These are phyloP conservation scores for Mormyrops attenuatus DNA, from an alignment of 2,797 vertebrate genomes.

Conservation along the genomic window DNA sequence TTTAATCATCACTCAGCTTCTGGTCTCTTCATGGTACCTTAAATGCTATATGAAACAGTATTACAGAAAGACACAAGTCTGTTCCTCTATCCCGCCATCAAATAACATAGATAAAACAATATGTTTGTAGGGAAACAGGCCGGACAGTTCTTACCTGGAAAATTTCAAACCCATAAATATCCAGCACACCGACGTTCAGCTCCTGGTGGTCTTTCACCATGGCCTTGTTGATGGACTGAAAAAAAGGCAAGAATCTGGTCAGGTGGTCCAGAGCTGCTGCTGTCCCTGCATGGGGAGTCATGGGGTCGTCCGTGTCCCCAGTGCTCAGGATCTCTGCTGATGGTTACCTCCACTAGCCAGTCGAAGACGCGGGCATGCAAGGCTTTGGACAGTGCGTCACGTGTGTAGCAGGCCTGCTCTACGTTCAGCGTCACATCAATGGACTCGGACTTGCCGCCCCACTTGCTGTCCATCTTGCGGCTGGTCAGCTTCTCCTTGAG, in stretches of 20 bases:
- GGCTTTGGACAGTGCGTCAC: constrained; percentile 91
- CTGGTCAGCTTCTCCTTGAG: constrained; percentile 94
- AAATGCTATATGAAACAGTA: not conserved
- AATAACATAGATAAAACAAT: not conserved
- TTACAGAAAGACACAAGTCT: not conserved
- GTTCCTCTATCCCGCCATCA: not conserved
- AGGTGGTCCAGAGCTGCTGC: not conserved
- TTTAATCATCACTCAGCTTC: not conserved
- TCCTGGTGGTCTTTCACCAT: constrained; percentile 93
- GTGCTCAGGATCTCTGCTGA: not conserved
- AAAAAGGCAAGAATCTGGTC: constrained; percentile 7
- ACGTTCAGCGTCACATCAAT: constrained; percentile 96
- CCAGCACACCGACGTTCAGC: constrained; percentile 87
- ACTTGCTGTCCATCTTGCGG: constrained; percentile 97
- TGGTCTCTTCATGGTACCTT: not conserved
- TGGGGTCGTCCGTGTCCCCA: not conserved
- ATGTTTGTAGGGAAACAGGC: not conserved
- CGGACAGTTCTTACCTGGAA: constrained; percentile 75
- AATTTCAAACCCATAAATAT: constrained; percentile 99
- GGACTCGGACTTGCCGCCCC: constrained; percentile 88
- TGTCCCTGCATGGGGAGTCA: not conserved
- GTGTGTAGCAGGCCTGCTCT: constrained; percentile 93
- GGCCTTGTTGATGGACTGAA: constrained; percentile 94
- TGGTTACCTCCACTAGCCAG: constrained; percentile 86
- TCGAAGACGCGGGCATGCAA: constrained; percentile 88